Percentiles rank a stretch among this genome's conserved stretches.
phyloP scores from a whole-genome alignment of 2,888 invertebrate species.

The Zootermopsis nevadensis region DNA sequence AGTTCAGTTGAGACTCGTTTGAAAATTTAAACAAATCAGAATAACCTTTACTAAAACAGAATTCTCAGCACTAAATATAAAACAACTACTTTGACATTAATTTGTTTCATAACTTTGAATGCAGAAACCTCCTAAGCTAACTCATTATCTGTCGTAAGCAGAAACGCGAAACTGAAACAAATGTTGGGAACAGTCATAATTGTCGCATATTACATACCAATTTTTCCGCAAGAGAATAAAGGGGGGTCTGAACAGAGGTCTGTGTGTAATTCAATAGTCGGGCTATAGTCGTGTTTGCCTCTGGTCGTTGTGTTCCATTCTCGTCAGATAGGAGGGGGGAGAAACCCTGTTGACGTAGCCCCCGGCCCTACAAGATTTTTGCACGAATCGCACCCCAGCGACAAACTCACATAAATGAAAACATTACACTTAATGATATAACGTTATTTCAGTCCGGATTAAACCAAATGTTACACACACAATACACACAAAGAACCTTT shows the following conservation, averaged over 20 bases:
- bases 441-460: background rate
- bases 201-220: background rate
- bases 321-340: background rate
- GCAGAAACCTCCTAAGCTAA: slow-evolving; percentile 1
- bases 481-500: background rate
- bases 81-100: background rate
- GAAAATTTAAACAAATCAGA: background rate
- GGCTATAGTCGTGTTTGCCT: background rate
- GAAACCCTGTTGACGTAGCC: background rate
- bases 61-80: background rate
- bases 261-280: background rate
- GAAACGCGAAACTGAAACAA: background rate
- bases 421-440: background rate
- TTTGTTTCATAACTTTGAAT: background rate
- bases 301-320: background rate
- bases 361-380: background rate
- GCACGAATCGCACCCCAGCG: background rate
- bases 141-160: background rate
- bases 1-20: too few species aligned
- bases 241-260: background rate
- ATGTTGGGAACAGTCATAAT: background rate
- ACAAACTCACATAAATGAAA: background rate
- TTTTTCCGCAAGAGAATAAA: background rate
- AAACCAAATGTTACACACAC: background rate
- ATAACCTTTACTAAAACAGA: background rate